Percentiles rank a stretch among this genome's conserved stretches.
Conservation (phyloP, 2,113 vertebrate genomes). For the Serilophus lunatus region DNA sequence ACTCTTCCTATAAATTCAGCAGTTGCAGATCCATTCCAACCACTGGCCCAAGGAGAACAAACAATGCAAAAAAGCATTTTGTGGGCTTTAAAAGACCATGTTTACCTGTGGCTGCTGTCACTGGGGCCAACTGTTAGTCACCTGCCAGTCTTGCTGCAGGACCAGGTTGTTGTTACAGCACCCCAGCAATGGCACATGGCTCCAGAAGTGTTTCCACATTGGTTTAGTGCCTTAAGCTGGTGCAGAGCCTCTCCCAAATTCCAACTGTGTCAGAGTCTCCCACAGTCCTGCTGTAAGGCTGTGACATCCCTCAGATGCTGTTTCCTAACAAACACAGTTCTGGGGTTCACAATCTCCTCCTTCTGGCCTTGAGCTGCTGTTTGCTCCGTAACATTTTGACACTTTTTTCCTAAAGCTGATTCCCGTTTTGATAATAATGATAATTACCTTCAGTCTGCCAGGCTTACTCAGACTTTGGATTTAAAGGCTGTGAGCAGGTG, state of each 20-base stretch:
- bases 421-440: not conserved
- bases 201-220: not conserved
- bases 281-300: not conserved
- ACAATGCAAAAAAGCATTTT: not conserved
- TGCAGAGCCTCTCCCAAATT: not conserved
- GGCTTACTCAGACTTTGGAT: not conserved
- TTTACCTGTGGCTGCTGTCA: not conserved
- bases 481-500: not conserved
- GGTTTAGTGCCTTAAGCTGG: not conserved
- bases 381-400: not conserved
- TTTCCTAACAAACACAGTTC: not conserved
- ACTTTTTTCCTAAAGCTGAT: not conserved
- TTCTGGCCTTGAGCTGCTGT: not conserved
- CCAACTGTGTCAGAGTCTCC: not conserved
- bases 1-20: not conserved
- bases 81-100: not conserved
- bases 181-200: not conserved
- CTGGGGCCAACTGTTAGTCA: no score
- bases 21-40: not conserved
- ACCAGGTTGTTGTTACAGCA: accelerated
- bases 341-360: not conserved
- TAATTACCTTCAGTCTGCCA: not conserved
- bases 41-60: accelerated
- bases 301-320: not conserved
- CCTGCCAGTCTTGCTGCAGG: not conserved